These are phyloP conservation scores for Manis javanica DNA, from an alignment of 2,797 vertebrate species.

Conservation along the genomic window DNA sequence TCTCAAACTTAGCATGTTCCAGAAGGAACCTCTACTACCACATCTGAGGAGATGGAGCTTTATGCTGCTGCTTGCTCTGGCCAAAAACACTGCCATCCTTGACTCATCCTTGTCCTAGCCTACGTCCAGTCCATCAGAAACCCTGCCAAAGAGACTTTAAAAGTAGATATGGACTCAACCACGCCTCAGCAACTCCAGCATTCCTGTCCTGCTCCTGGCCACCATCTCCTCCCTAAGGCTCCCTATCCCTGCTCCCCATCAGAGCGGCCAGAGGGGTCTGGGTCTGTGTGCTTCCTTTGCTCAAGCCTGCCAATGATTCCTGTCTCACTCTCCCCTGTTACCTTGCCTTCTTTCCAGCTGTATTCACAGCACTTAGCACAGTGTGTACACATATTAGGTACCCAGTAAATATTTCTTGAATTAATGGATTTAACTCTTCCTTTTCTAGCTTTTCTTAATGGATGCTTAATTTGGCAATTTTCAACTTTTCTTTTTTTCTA, in stretches of 20 bases:
- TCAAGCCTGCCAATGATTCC: background rate
- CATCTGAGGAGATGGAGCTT: background rate
- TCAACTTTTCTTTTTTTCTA: background rate
- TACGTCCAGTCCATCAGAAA: background rate
- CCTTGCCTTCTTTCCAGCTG: background rate
- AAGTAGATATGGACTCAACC: background rate
- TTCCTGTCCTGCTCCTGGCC: background rate
- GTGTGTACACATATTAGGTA: no score
- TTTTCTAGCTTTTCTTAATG: background rate
- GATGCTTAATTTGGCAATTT: background rate
- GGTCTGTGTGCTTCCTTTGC: background rate
- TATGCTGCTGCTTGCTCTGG: background rate
- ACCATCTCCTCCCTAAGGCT: background rate
- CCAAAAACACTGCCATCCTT: background rate
- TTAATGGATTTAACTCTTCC: background rate
- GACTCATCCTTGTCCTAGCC: no score
- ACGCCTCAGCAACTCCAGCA: background rate
- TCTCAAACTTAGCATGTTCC: background rate
- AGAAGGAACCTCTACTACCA: background rate
- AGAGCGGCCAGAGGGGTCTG: background rate
- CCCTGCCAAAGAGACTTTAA: background rate
- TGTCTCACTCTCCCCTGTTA: background rate
- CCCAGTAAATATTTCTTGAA: background rate
- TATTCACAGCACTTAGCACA: background rate
- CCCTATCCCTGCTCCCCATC: background rate